Evolutionary conservation across 2,113 vertebrate genomes (phyloP).

Genomic region (Sceloporus tristichus): DNA sequence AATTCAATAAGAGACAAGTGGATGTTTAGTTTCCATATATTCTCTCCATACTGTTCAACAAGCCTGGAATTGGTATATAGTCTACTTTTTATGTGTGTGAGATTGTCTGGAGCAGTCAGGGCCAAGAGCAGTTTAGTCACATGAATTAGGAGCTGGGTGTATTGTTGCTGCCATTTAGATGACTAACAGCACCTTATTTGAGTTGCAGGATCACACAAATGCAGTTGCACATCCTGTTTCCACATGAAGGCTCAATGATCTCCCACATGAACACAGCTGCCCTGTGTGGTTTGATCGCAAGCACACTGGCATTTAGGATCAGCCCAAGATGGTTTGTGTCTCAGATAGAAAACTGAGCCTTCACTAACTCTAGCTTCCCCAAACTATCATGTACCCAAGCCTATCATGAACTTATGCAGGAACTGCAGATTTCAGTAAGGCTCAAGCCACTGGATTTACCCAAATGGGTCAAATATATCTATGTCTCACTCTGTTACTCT

Average conservation of each 20-base stretch:
- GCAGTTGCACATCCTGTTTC: background rate
- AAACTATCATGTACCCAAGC: background rate
- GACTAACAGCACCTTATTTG: background rate
- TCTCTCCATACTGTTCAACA: background rate
- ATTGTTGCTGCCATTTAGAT: background rate
- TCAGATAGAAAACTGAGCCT: background rate
- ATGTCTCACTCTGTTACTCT: background rate
- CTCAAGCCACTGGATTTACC: background rate
- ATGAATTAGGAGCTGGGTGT: background rate
- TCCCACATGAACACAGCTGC: background rate
- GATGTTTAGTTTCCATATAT: background rate
- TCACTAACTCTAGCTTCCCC: background rate
- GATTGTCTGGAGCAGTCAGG: background rate
- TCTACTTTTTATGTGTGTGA: background rate
- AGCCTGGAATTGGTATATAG: background rate
- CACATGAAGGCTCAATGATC: background rate
- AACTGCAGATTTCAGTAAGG: background rate
- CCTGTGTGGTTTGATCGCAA: background rate
- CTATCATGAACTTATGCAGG: background rate
- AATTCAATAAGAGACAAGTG: background rate
- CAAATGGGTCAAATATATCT: background rate
- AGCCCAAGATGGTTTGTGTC: background rate
- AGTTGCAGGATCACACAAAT: background rate
- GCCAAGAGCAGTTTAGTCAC: background rate
- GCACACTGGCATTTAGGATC: background rate